Base-by-base conservation (phyloP, 2,888 invertebrate species). In the Scelioninae gen. 1 region DNA sequence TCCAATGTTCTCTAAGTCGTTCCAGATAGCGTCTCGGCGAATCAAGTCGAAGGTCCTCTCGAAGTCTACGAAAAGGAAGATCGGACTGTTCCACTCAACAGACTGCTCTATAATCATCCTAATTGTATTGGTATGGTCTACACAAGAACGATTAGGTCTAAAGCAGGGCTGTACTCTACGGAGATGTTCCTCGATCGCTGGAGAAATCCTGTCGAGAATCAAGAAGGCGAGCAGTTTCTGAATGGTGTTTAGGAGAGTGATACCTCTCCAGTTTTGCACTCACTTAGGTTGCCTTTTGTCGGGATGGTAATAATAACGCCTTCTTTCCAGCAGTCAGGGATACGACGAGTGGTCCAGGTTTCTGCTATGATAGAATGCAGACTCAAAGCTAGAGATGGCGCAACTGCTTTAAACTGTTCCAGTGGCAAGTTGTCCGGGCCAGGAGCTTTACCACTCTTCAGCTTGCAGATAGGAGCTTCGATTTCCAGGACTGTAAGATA, bases 401-500 rank as follows among this genome's bases (percentile, higher is more conserved):
- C 3, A 40, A 1, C n/a, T 4, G 10, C 9, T 31, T 63, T 63
- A 7, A 63, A 47, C 5, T 47, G 32, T 63, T 63, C 49, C 6
- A 31, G 31, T 9, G 38, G 34, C 49, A 65, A 8, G 34, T 49
- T 75, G 38, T 75, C 74, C 5, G 53, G 62, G 32, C 43, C 62
- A n/a, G 34, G 53, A 13, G 72, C 62, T 32, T 63, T 55, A 3
- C 45, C 51, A 9, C 47, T 45, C 38, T 74, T 63, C 10, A 74
- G 45, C 23, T 45, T 63, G 0, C 13, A 13, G 0, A 74, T 74
- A 15, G 62, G 43, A 5, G 53, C 32, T 49, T 16, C 16, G 49
- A 16, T 49, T 49, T 49, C 49, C 7, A 10, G 49, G 16, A 16
- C 16, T 49, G 16, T 15, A 15, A 16, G 16, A 6, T 16, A 15